phyloP scores from a whole-genome alignment of 37 sponge, comb jelly and placozoan species.

The Ephydatia muelleri region DNA sequence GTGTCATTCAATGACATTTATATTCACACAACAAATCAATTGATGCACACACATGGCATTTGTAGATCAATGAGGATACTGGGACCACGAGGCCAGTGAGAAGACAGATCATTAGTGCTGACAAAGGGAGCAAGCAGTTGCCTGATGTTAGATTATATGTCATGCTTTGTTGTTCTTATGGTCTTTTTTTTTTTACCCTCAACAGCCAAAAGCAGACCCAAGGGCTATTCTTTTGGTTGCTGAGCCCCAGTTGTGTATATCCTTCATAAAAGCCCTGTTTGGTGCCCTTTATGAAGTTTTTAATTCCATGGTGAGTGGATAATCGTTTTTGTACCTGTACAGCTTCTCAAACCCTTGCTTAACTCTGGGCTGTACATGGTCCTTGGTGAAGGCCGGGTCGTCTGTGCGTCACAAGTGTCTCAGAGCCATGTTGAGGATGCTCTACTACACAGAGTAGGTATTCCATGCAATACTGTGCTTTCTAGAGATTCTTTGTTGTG shows the following conservation, averaged over 20 bases:
- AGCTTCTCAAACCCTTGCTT: not conserved
- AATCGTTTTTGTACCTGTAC: not conserved
- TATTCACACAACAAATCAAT: not conserved
- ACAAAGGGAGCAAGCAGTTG: not conserved
- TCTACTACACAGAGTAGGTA: conserved; percentile 81
- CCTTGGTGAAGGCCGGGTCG: conserved; percentile 68
- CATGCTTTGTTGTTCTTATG: not conserved
- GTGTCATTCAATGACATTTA: conserved; percentile 14
- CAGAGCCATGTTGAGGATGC: conserved; percentile 71
- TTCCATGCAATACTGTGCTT: not conserved
- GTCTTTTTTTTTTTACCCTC: too few relatives aligned
- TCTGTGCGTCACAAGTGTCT: conserved; percentile 81
- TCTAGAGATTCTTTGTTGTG: not conserved
- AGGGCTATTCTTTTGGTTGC: conserved; percentile 25
- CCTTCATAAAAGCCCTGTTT: conserved; percentile 56
- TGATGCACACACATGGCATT: not conserved
- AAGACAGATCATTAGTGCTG: conserved; percentile 15
- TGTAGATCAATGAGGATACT: conserved; percentile 87
- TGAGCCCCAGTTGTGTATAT: conserved; percentile 29
- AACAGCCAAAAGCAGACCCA: conserved; percentile 7
- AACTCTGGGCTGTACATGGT: not conserved
- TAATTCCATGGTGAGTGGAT: conserved; percentile 59
- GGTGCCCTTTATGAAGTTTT: conserved; percentile 70
- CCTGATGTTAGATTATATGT: not conserved
- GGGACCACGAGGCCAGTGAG: conserved; percentile 70